phyloP scores from a whole-genome alignment of 2,888 invertebrate species.

The Alentia gelatinosa region DNA sequence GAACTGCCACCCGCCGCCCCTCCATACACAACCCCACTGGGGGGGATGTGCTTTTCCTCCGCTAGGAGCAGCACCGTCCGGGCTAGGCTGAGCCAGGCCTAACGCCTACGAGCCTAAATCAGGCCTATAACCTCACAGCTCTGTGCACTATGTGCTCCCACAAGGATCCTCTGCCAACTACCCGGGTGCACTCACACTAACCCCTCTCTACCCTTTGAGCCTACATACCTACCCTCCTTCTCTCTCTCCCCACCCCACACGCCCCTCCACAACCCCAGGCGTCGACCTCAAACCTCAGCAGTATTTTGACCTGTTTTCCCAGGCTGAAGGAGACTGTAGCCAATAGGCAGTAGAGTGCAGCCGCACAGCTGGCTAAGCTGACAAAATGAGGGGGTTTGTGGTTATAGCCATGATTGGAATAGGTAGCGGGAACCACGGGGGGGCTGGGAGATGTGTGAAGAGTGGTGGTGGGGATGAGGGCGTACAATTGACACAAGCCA shows the following conservation, averaged over 20 bases:
- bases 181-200: neutral
- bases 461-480: neutral
- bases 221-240: neutral
- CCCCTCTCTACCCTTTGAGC: neutral
- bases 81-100: conserved; percentile 18
- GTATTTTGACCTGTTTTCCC: neutral
- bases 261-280: neutral
- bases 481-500: neutral
- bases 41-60: neutral
- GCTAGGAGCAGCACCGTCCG: conserved; percentile 20
- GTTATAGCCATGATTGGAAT: neutral
- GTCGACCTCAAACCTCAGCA: neutral
- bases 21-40: neutral
- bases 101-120: neutral
- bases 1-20: neutral
- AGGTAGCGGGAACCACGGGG: neutral
- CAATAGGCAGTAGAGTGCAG: neutral
- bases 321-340: neutral
- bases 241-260: neutral
- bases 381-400: neutral
- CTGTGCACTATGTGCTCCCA: neutral
- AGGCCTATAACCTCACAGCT: conserved; percentile 2
- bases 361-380: neutral
- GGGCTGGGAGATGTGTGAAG: neutral
- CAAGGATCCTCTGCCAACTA: neutral